Evolutionary conservation across 37 sponge, comb jelly and placozoan genomes (phyloP).

Genomic region (Geodia barretti): DNA sequence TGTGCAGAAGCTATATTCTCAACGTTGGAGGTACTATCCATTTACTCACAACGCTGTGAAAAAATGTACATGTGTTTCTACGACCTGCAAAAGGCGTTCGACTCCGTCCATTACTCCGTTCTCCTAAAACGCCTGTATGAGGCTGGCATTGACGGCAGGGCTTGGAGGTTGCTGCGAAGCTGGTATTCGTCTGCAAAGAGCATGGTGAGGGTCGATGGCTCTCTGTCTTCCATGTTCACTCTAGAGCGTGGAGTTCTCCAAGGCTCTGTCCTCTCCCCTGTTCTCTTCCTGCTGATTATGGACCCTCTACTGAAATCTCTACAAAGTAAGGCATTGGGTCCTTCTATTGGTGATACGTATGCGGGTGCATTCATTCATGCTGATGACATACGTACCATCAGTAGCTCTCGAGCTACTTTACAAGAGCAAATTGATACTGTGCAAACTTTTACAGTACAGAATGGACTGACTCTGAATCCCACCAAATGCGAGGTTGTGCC

Average conservation of each 20-base stretch:
- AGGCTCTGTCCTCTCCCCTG: slow-evolving; percentile 10
- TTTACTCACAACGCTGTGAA: too few species aligned
- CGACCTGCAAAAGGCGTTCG: slow-evolving; percentile 30
- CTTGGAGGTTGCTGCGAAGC: slow-evolving; percentile 1
- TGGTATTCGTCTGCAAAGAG: slow-evolving; percentile 10
- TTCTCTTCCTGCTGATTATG: slow-evolving; percentile 8
- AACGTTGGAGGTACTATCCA: background rate
- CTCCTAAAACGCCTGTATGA: slow-evolving; percentile 8
- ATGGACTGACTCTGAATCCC: slow-evolving; percentile 7
- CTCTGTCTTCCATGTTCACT: background rate
- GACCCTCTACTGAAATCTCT: slow-evolving; percentile 12
- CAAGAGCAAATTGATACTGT: slow-evolving; percentile 2
- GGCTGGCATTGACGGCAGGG: slow-evolving; percentile 13
- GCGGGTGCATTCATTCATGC: slow-evolving; percentile 14
- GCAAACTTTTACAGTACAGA: background rate
- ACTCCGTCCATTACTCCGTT: background rate
- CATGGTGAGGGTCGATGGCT: slow-evolving; percentile 4
- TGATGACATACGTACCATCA: slow-evolving; percentile 10
- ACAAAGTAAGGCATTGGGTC: background rate
- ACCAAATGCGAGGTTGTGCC: slow-evolving; percentile 13
- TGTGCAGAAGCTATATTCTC: too few species aligned
- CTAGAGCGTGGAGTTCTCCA: slow-evolving; percentile 14
- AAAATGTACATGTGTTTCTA: too few species aligned
- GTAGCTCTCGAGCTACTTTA: background rate
- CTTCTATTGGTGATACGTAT: background rate